A percentile compares a stretch with the other conserved stretches of the same genome.
These are phyloP conservation scores for Halcyon badia DNA, from an alignment of 2,797 vertebrate species.

Conservation along the genomic window DNA sequence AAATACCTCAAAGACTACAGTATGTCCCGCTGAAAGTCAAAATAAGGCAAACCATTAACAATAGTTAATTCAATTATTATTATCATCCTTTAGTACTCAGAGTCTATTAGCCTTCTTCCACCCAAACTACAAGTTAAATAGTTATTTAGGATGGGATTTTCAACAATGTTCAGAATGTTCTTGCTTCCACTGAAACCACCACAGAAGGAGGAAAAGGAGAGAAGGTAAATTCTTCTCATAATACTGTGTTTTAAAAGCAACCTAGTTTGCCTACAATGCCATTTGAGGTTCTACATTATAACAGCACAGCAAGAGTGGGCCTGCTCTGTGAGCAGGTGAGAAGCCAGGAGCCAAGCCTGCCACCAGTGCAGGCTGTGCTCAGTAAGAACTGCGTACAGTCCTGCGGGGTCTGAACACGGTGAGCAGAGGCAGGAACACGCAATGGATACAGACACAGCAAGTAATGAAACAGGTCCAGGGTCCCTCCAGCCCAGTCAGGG, in stretches of 20 bases:
- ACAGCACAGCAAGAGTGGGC: background rate
- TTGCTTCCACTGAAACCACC: background rate
- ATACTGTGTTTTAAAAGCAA: background rate
- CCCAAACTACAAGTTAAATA: background rate
- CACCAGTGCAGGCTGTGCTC: background rate
- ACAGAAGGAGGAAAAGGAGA: background rate
- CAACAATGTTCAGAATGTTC: background rate
- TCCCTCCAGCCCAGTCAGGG: background rate
- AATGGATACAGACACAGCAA: background rate
- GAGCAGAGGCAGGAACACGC: background rate
- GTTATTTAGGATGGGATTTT: background rate
- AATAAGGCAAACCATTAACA: background rate
- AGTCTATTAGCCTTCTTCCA: background rate
- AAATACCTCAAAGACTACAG: background rate
- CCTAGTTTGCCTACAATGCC: background rate
- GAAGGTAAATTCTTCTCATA: background rate
- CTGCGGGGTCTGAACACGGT: fast-evolving
- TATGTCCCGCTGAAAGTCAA: background rate
- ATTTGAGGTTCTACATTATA: background rate
- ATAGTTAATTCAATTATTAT: background rate
- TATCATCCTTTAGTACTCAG: background rate
- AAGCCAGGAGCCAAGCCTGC: background rate
- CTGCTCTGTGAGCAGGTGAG: background rate
- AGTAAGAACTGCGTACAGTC: background rate
- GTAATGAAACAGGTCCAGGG: background rate